Evolutionary conservation across 2,888 invertebrate species (phyloP).

Genomic region (Pachliopta kotzebuea): DNA sequence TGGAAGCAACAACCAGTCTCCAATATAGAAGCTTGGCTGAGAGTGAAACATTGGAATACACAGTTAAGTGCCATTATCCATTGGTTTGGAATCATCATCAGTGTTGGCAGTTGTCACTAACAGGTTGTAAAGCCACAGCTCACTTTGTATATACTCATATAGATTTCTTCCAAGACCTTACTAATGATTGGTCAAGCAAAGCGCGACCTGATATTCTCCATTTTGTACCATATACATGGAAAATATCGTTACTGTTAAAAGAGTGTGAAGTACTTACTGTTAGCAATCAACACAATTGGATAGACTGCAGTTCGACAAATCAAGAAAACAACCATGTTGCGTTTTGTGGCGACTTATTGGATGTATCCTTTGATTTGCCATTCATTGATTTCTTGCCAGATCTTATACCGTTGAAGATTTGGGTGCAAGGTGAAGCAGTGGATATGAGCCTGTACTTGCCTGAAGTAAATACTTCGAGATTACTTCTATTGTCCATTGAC

Average conservation of each 20-base stretch:
- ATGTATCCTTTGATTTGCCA: slow-evolving; percentile 95
- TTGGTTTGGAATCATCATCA: slow-evolving; percentile 98
- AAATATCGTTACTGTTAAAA: slow-evolving; percentile 93
- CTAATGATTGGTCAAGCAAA: slow-evolving; percentile 98
- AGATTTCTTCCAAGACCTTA: slow-evolving; percentile 96
- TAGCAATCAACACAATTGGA: slow-evolving; percentile 99
- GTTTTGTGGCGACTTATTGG: slow-evolving; percentile 95
- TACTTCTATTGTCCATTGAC: slow-evolving; percentile 90
- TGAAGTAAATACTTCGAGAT: slow-evolving; percentile 93
- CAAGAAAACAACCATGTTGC: slow-evolving; percentile 97
- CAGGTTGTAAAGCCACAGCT: slow-evolving; percentile 96
- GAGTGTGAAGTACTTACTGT: slow-evolving; percentile 97
- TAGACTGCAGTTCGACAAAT: slow-evolving; percentile 97
- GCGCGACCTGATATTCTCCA: slow-evolving; percentile 94
- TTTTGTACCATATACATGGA: slow-evolving; percentile 98
- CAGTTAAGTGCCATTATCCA: slow-evolving; percentile 93
- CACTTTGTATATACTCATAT: slow-evolving; percentile 97
- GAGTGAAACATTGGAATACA: slow-evolving; percentile 97
- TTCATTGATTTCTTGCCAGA: slow-evolving; percentile 96
- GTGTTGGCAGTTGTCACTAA: slow-evolving; percentile 94
- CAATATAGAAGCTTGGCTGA: slow-evolving; percentile 95
- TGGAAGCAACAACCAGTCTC: slow-evolving; percentile 97
- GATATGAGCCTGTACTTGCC: slow-evolving; percentile 95
- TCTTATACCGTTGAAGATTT: slow-evolving; percentile 93
- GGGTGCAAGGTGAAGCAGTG: slow-evolving; percentile 97